Conservation (phyloP, 2,888 invertebrate genomes). For the Blera fallax region DNA sequence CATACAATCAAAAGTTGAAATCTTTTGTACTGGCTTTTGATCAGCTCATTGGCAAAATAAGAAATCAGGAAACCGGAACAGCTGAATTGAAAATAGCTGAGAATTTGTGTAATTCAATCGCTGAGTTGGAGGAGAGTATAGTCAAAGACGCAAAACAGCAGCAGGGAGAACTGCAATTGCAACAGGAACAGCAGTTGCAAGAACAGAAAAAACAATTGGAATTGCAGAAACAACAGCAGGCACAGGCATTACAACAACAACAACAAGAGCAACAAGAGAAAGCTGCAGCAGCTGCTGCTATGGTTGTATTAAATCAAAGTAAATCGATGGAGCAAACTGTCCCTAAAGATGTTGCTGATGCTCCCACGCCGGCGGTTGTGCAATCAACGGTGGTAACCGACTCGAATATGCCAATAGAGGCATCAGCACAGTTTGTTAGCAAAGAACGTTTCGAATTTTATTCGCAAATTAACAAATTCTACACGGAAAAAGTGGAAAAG, state of each 20-base stretch:
- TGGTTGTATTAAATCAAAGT: constrained; percentile 1
- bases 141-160: constrained; percentile 74
- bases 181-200: constrained; percentile 65
- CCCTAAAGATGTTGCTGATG: constrained; percentile 13
- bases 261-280: constrained; percentile 48
- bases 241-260: constrained; percentile 62
- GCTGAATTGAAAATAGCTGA: constrained; percentile 84
- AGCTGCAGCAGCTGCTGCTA: constrained; percentile 54
- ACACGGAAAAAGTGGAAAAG: constrained; percentile 84
- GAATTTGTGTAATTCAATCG: constrained; percentile 81
- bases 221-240: constrained; percentile 65
- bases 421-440: constrained; percentile 82
- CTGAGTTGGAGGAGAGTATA: constrained; percentile 81
- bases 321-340: neutral
- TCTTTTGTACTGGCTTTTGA: constrained; percentile 77
- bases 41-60: constrained; percentile 76
- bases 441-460: constrained; percentile 83
- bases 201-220: constrained; percentile 63
- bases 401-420: constrained; percentile 38
- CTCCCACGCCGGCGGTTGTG: neutral
- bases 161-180: constrained; percentile 41
- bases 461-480: constrained; percentile 83
- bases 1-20: constrained; percentile 81
- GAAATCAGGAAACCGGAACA: constrained; percentile 81
- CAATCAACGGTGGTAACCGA: neutral